These are phyloP conservation scores for Cataglyphis cursor DNA, from an alignment of 2,888 invertebrate species.

Conservation along the genomic window DNA sequence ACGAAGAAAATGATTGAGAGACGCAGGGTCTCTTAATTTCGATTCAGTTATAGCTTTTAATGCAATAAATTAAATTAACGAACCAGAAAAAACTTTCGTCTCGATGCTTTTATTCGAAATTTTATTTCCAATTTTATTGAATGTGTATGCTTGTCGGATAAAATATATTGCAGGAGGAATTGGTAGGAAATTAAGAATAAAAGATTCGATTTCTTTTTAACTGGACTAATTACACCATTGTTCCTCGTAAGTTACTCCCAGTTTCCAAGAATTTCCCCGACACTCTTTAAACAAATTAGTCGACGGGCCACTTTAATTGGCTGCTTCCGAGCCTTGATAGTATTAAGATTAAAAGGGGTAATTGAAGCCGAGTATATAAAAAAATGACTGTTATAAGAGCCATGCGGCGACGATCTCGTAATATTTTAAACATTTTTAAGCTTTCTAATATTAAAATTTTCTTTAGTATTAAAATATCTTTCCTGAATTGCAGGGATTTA, in stretches of 20 bases:
- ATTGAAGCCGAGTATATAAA: constrained; percentile 1
- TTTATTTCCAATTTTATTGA: not conserved
- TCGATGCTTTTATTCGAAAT: not conserved
- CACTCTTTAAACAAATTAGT: constrained; percentile 28
- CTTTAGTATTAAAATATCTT: constrained; percentile 7
- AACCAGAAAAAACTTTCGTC: not conserved
- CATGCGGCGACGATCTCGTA: not conserved
- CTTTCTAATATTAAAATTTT: not conserved
- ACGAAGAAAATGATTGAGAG: not conserved
- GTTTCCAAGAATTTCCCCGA: constrained; percentile 25
- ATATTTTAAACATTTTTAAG: constrained; percentile 11
- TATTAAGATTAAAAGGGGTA: constrained; percentile 16
- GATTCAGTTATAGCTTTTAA: not conserved
- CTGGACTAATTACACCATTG: not conserved
- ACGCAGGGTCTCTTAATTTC: not conserved
- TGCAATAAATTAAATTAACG: not conserved
- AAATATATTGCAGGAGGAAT: not conserved
- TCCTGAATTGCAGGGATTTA: not conserved
- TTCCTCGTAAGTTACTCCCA: not conserved
- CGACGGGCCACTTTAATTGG: constrained; percentile 25
- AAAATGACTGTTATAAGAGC: constrained; percentile 1
- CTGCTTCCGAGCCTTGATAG: constrained; percentile 16
- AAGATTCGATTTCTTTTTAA: not conserved
- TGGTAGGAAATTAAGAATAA: not conserved
- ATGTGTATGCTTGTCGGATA: not conserved